Conservation (phyloP, 2,888 invertebrate genomes). For the Ellobium chinense region DNA sequence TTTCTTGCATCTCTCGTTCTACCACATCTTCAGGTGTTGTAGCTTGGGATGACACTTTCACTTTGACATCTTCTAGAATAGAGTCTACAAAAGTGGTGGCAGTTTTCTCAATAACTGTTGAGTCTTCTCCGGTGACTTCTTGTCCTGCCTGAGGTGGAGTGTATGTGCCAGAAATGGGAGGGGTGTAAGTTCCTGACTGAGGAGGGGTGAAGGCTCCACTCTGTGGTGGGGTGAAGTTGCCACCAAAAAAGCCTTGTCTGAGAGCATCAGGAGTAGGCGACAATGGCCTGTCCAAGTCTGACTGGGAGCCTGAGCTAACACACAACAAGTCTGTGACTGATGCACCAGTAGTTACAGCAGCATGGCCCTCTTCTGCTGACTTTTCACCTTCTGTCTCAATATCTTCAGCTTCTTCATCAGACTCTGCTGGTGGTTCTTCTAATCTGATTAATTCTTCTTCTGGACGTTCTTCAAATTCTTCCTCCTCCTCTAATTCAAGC, state of each 20-base stretch:
- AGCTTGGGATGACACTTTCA: conserved; percentile 56
- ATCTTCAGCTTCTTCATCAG: conserved; percentile 50
- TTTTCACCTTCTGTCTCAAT: conserved; percentile 33
- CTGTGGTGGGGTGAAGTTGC: conserved; percentile 44
- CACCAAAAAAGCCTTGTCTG: conserved; percentile 64
- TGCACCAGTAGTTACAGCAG: conserved; percentile 44
- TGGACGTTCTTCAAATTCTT: conserved; percentile 53
- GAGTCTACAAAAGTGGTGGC: conserved; percentile 73
- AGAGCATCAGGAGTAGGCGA: conserved; percentile 79
- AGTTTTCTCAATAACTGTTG: conserved; percentile 63
- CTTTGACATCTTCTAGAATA: conserved; percentile 72
- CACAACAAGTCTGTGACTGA: conserved; percentile 34
- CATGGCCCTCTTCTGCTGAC: conserved; percentile 53
- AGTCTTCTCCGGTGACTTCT: conserved; percentile 43
- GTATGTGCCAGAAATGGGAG: conserved; percentile 18
- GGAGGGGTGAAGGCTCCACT: conserved; percentile 42
- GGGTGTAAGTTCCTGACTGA: conserved; percentile 24
- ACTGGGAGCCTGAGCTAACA: conserved; percentile 56
- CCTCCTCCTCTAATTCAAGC: conserved; percentile 52
- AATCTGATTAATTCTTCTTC: conserved; percentile 56
- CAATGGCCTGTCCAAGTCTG: conserved; percentile 81
- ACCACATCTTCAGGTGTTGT: conserved; percentile 51
- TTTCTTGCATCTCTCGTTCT: conserved; percentile 44
- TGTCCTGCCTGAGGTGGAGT: conserved; percentile 35
- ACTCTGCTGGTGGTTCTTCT: conserved; percentile 50